These are phyloP conservation scores for Palaemon carinicauda DNA, from an alignment of 1,140 invertebrate species.

Conservation along the genomic window DNA sequence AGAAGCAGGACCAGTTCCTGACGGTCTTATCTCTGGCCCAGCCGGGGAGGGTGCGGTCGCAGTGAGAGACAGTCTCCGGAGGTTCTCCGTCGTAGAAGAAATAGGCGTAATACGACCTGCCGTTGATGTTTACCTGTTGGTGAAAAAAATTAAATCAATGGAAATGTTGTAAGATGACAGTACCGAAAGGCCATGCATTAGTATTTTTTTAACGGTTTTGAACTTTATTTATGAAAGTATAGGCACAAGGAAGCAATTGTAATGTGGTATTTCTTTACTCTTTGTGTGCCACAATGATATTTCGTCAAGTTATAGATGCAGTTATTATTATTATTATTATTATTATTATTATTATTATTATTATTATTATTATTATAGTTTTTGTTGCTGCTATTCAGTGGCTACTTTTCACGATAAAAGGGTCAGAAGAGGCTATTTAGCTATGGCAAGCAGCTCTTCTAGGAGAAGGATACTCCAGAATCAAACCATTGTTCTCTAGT, in stretches of 20 bases:
- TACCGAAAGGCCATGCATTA: no score
- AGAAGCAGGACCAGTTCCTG: conserved; percentile 65
- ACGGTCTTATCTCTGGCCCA: conserved; percentile 67
- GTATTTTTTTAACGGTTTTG: no score
- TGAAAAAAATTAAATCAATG: background rate
- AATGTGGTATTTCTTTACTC: background rate
- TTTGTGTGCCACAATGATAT: background rate
- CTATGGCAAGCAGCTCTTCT: no score
- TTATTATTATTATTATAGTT: background rate
- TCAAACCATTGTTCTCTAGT: no score
- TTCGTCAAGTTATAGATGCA: background rate
- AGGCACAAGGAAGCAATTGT: no score
- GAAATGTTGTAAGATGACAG: background rate
- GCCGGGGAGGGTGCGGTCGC: conserved; percentile 65
- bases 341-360: background rate
- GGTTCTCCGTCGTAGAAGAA: conserved; percentile 63
- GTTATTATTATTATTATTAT: background rate
- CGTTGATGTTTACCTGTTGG: conserved; percentile 63
- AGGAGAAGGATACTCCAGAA: no score
- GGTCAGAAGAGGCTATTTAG: no score
- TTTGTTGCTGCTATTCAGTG: background rate
- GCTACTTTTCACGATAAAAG: no score
- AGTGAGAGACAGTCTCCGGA: conserved; percentile 63
- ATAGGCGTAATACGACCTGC: conserved; percentile 67
- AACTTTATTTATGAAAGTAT: no score